Percentiles rank a stretch among this genome's conserved stretches.
phyloP scores from a whole-genome alignment of 2,888 invertebrate species.

The Dicycla oo region DNA sequence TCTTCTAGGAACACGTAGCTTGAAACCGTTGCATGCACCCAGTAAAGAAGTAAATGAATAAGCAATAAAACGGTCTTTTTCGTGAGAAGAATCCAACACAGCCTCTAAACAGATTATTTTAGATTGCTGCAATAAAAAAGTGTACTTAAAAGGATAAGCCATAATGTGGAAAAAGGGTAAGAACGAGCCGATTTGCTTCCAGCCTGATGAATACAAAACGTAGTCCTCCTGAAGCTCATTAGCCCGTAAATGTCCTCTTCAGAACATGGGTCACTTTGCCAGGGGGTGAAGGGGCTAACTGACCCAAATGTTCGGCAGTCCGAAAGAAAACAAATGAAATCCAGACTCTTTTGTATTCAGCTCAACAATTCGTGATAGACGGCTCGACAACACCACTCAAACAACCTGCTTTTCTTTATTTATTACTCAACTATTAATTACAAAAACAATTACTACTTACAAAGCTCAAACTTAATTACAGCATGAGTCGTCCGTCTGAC shows the following conservation, averaged over 20 bases:
- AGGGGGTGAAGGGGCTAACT: slow-evolving; percentile 1
- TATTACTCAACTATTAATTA: slow-evolving; percentile 52
- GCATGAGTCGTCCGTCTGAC: slow-evolving; percentile 36
- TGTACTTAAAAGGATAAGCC: not conserved
- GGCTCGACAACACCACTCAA: not conserved
- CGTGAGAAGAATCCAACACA: not conserved
- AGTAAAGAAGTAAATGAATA: not conserved
- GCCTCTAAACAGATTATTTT: not conserved
- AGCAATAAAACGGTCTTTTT: not conserved
- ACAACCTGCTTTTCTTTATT: slow-evolving; percentile 20
- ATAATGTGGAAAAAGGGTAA: slow-evolving; percentile 21
- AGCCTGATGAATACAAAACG: slow-evolving; percentile 20
- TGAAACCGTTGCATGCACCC: no score
- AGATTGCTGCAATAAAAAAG: not conserved
- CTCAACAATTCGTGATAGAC: not conserved
- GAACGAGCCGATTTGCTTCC: slow-evolving; percentile 15
- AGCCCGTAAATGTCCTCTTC: slow-evolving; percentile 35
- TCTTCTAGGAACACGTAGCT: no score
- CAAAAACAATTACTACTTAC: slow-evolving; percentile 44
- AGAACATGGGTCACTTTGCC: slow-evolving; percentile 8
- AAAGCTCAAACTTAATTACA: slow-evolving; percentile 50
- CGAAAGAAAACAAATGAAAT: slow-evolving; percentile 27
- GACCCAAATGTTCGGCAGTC: slow-evolving; percentile 31
- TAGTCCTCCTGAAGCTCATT: slow-evolving; percentile 25
- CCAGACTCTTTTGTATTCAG: not conserved